phyloP scores from a whole-genome alignment of 2,797 vertebrate genomes.

The Pangasius sanitwongsei region DNA sequence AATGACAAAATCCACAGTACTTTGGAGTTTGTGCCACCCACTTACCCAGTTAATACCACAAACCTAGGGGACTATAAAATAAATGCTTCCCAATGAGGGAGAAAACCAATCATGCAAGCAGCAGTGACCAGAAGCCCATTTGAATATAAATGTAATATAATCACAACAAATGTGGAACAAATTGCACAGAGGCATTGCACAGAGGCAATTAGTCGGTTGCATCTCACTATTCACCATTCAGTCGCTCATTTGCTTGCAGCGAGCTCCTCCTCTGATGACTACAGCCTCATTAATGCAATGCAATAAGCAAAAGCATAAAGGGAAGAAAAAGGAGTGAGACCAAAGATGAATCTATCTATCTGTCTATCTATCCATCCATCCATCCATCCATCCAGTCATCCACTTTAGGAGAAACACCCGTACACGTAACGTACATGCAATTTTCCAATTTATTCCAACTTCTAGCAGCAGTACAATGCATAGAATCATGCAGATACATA shows the following conservation, averaged over 20 bases:
- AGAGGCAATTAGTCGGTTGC: constrained; percentile 23
- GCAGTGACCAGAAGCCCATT: constrained; percentile 3
- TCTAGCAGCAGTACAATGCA: background rate
- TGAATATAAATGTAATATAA: constrained; percentile 37
- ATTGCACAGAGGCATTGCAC: too few relatives aligned
- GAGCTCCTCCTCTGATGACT: constrained; percentile 33
- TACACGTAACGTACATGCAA: background rate
- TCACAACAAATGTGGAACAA: constrained; percentile 43
- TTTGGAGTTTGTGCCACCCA: background rate
- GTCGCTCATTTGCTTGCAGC: background rate
- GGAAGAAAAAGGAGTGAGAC: background rate
- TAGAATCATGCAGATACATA: background rate
- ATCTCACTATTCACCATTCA: constrained; percentile 42
- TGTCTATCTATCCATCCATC: background rate
- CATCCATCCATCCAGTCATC: background rate
- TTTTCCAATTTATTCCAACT: background rate
- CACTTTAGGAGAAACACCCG: background rate
- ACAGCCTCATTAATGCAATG: constrained; percentile 41
- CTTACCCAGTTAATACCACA: background rate
- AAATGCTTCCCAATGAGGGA: constrained; percentile 8
- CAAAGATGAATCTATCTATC: background rate
- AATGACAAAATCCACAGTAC: background rate
- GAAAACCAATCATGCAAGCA: constrained; percentile 19
- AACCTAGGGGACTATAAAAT: background rate
- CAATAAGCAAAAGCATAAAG: constrained; percentile 11